A percentile compares a stretch with the other conserved stretches of the same genome.
Conservation (phyloP, 1,140 invertebrate species). For the Pseudomyrmex concolor region DNA sequence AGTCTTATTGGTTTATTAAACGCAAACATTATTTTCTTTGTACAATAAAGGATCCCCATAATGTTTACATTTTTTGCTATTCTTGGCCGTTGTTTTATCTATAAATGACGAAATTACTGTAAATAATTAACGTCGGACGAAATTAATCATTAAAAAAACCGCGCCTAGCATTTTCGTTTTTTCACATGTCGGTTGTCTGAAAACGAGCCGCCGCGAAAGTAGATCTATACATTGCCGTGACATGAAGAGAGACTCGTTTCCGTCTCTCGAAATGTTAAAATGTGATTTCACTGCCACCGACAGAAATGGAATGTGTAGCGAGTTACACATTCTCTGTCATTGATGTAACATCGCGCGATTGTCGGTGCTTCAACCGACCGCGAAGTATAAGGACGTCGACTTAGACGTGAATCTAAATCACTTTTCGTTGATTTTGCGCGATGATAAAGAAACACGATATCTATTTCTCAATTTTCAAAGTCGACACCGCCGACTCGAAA, state of each 20-base stretch:
- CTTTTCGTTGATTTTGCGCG: background rate
- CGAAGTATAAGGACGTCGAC: background rate
- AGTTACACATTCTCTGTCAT: constrained; percentile 4
- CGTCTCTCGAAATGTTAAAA: constrained; percentile 32
- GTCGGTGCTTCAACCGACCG: constrained; percentile 8
- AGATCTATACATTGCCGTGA: constrained; percentile 2
- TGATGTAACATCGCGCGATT: background rate
- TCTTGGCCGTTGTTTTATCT: background rate
- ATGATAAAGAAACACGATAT: background rate
- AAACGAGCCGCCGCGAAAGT: background rate
- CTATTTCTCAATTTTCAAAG: too few relatives aligned
- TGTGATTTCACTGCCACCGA: constrained; percentile 7
- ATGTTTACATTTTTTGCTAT: background rate
- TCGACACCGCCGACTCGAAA: too few relatives aligned
- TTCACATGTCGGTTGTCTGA: background rate
- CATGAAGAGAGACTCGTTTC: constrained; percentile 20
- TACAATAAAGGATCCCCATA: too few relatives aligned
- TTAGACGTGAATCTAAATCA: constrained; percentile 17
- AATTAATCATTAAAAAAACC: constrained; percentile 19
- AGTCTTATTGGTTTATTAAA: too few relatives aligned
- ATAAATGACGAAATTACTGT: background rate
- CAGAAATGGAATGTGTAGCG: constrained; percentile 32
- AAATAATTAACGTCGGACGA: constrained; percentile 12
- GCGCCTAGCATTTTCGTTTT: constrained; percentile 9
- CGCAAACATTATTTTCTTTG: too few relatives aligned